Evolutionary conservation across 2,113 vertebrate genomes (phyloP).

Genomic region (Oreochromis niloticus): DNA sequence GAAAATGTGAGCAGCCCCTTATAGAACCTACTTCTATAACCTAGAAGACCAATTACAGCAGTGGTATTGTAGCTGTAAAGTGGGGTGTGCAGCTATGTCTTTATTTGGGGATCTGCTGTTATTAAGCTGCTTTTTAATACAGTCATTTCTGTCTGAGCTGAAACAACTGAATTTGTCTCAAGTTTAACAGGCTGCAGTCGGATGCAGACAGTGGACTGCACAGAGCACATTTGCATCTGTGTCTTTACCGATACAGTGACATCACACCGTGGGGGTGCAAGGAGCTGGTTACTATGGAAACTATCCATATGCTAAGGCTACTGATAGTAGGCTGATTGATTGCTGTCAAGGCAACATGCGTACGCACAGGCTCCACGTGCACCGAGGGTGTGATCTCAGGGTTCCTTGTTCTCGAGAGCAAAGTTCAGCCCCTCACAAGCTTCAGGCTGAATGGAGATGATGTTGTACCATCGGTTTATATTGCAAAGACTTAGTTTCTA

Average conservation of each 20-base stretch:
- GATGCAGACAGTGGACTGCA: neutral
- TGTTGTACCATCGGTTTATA: neutral
- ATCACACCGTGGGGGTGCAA: neutral
- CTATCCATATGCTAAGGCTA: neutral
- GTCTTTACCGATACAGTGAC: neutral
- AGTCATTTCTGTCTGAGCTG: neutral
- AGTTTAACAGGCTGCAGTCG: neutral
- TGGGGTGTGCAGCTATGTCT: neutral
- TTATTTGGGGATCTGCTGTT: neutral
- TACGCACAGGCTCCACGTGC: neutral
- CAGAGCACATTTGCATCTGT: neutral
- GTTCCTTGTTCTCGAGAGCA: neutral
- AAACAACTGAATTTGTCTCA: neutral
- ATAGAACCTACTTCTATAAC: neutral
- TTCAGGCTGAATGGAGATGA: neutral
- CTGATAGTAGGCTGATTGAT: constrained; percentile 7
- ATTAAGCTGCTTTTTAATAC: neutral
- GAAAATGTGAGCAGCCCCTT: neutral
- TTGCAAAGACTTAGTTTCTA: neutral
- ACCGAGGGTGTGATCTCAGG: neutral
- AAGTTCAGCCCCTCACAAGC: neutral
- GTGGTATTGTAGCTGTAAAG: neutral
- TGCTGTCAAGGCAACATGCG: neutral
- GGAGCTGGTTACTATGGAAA: constrained; percentile 44
- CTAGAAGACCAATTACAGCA: neutral